Base-by-base conservation (phyloP, 1,140 invertebrate genomes). In the Geopemphigus sp. region DNA sequence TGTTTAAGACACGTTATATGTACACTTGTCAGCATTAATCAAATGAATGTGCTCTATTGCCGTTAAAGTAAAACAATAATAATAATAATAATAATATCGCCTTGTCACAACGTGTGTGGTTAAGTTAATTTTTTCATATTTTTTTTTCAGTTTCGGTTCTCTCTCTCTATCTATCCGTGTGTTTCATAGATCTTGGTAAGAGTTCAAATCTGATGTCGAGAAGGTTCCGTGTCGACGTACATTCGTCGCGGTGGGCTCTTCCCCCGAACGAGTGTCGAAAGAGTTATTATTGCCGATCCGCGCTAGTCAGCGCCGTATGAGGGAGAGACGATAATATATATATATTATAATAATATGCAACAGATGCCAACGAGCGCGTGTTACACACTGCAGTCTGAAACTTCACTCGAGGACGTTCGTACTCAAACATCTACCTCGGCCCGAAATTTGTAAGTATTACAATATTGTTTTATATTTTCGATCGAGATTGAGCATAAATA, bases 161-260 rank as follows among this genome's bases (percentile, higher is more conserved):
- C 8, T 39, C 32, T 4, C 3, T 39, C 3, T 39, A 39, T 39
- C 32, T 39, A 39, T 39, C 32, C 32, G 32, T 39, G 3, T 8
- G 32, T 39, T 8, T 39, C 32, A 39, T n/a, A n/a, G 8, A 39
- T 61, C 74, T 78, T 78, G 74, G 74, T 78, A 78, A 39, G 74
- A 78, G 57, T 61, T 78, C 54, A 78, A 78, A 63, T 78, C 14
- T 10, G 61, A 47, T 26, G 12, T 22, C 32, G 11, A 47, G 54
- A 76, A 76, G 72, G 72, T 76, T 76, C 59, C 32, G 53, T 54
- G 47, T 72, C 3, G 26, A 54, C 39, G 22, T 57, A 22, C 29
- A 11, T 39, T 39, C 32, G 32, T 39, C 8, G 47, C 47, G 15
- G 29, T 22, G 26, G 39, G 74, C 74, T 39, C 32, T 39, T 39